Conservation (phyloP, 2,888 invertebrate genomes). For the Tetramorium bicarinatum region DNA sequence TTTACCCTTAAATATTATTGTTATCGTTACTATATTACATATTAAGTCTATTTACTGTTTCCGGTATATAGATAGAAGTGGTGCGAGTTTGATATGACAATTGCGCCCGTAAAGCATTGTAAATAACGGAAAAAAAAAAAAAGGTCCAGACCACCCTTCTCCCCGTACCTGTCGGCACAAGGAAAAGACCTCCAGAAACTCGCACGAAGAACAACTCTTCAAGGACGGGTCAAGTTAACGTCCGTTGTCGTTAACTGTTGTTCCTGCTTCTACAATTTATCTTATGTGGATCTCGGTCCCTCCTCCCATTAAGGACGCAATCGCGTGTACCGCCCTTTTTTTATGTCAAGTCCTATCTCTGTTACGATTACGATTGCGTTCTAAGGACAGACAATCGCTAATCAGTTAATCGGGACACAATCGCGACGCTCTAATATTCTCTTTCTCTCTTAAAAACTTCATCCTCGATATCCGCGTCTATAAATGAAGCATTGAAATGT, state of each 20-base stretch:
- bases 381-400: background rate
- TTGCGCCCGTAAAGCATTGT: constrained; percentile 24
- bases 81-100: constrained; percentile 52
- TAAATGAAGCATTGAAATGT: constrained; percentile 2
- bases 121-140: constrained; percentile 45
- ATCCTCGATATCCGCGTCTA: background rate
- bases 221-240: constrained; percentile 41
- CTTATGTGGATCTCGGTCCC: background rate
- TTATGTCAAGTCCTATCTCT: background rate
- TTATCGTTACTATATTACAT: constrained; percentile 29
- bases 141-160: constrained; percentile 11
- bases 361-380: background rate
- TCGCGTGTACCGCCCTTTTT: background rate
- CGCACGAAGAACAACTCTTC: constrained; percentile 16
- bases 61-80: constrained; percentile 25
- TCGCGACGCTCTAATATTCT: background rate
- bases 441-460: background rate
- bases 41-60: constrained; percentile 42
- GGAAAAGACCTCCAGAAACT: constrained; percentile 4
- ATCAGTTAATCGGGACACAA: constrained; percentile 8
- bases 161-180: background rate
- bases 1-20: constrained; percentile 38
- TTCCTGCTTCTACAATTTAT: constrained; percentile 6
- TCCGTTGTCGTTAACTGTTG: constrained; percentile 20
- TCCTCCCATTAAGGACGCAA: background rate